Base-by-base conservation (phyloP, 2,113 vertebrate genomes). In the Hydrochoerus hydrochaeris region DNA sequence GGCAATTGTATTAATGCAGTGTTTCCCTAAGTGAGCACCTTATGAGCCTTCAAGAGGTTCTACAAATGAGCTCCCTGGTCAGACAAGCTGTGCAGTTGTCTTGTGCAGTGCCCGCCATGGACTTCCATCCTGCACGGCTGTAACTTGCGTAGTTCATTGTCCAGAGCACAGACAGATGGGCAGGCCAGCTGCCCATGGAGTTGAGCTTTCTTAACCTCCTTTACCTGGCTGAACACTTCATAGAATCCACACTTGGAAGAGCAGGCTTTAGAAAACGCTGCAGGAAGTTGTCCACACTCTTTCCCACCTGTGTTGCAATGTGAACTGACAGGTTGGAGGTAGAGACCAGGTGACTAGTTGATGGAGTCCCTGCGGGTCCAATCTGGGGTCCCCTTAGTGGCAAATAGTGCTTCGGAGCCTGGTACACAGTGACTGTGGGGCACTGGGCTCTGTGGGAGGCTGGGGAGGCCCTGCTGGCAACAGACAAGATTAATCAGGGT, bases 401-500 rank as follows among this genome's bases (percentile, higher is more conserved):
- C 99, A 99, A 99, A 99, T 83, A 98, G 97, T 89, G 97, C 98
- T 99, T 99, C 99, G 98, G 98, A 99, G 98, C 98, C 98, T 98
- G 98, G 98, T 99, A 98, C 49, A 1, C 82, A 98, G 98, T 98
- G 98, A 99, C 99, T 98, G 98, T 97, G 98, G 98, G 98, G 98
- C 98, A 97, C 98, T 9, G 98, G 98, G 98, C 99, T 99, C 99
- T 99, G 99, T 98, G 99, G 98, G 98, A 99, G 98, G 98, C 98
- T 99, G 98, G 98, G 99, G 99, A 98, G 99, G 99, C 98, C 99
- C 98, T 98, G 98, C 98, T 98, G 98, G 99, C 99, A 99, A 99
- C 99, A 98, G 98, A 98, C 96, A 98, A 98, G 99, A 99, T 99
- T 99, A 99, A 99, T 99, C 99, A 99, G 99, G 99, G 99, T 99